Evolutionary conservation across 2,888 invertebrate genomes (phyloP), one percentile per base, ranked within the genome.

Genomic region (Tipula unca): DNA sequence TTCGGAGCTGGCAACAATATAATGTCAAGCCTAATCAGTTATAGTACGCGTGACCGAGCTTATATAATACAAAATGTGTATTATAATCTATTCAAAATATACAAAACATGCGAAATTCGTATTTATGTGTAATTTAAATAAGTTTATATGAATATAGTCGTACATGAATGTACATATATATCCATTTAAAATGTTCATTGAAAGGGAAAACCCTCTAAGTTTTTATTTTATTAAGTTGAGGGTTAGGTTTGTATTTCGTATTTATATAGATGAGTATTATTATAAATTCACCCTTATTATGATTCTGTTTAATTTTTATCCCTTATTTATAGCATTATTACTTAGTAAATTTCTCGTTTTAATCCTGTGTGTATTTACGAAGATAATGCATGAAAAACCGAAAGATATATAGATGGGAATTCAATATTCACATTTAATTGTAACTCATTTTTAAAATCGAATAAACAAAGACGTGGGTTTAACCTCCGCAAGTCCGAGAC

Each of bases 21-120:
- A 42, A 85, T 84, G 54, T 86, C 69, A 84, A 35, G 84, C 84
- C 86, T 86, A 86, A 86, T 86, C 86, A 86, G 86, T 69, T 83
- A 86, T 86, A 86, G 54, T 54, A 86, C 84, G 86, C 86, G 86
- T 86, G 86, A 86, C 86, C 84, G 54, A 86, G 10, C 42, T 17
- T 32, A 69, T 84, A 84, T 48, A 86, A 85, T 42, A 85, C 83
- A 25, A 85, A 82, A 85, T 85, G 85, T 25, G 83, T 83, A 85
- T 85, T 85, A 83, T 83, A 32, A 54, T 54, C 54, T 69, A 54
- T 54, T 17, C 29, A 54, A 29, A 25, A 85, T 29, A 85, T 32
- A 85, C 29, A 85, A 36, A 84, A 84, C n/a, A 36, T n/a, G 20
- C 84, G 3, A 35, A 29, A 84, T 35, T 84, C 84, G 13, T 84